Percentiles rank a stretch among this genome's conserved stretches.
Evolutionary conservation across 1,140 invertebrate species (phyloP).

Genomic region (Cyclina sinensis): DNA sequence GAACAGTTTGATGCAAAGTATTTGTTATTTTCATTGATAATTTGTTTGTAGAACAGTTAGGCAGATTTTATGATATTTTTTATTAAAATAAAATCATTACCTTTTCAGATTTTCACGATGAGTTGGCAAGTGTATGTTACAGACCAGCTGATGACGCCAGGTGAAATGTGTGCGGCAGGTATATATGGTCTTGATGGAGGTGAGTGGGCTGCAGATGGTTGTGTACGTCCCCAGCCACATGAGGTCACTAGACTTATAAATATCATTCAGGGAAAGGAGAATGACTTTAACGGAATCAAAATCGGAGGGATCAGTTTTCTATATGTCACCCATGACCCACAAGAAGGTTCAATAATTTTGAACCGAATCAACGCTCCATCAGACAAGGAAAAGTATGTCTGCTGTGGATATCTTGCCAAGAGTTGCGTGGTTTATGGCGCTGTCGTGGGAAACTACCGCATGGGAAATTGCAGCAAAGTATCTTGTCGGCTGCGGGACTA

Average conservation of each 20-base stretch:
- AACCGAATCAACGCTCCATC: constrained; percentile 47
- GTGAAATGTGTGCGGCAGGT: constrained; percentile 48
- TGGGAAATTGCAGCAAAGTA: constrained; percentile 63
- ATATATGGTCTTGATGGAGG: constrained; percentile 59
- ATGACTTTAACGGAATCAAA: constrained; percentile 60
- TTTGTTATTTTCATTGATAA: no score
- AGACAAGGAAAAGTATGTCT: constrained; percentile 54
- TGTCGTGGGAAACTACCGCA: constrained; percentile 46
- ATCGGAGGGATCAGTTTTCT: constrained; percentile 56
- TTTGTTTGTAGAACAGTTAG: no score
- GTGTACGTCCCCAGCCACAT: constrained; percentile 14
- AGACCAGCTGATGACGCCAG: constrained; percentile 55
- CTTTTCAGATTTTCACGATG: constrained; percentile 26
- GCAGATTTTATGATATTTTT: no score
- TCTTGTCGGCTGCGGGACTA: constrained; percentile 56
- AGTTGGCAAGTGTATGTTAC: constrained; percentile 61
- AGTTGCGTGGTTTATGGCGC: constrained; percentile 41
- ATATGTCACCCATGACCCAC: constrained; percentile 48
- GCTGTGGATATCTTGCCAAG: constrained; percentile 53
- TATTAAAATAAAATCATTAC: no score
- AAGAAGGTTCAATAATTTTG: constrained; percentile 49
- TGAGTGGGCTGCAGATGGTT: constrained; percentile 45
- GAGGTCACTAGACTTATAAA: constrained; percentile 53
- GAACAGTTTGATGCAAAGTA: no score
- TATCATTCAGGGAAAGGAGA: constrained; percentile 59